Percentiles rank a stretch among this genome's conserved stretches.
Conservation (phyloP, 2,113 vertebrate genomes). For the Machaerirhynchus nigripectus region DNA sequence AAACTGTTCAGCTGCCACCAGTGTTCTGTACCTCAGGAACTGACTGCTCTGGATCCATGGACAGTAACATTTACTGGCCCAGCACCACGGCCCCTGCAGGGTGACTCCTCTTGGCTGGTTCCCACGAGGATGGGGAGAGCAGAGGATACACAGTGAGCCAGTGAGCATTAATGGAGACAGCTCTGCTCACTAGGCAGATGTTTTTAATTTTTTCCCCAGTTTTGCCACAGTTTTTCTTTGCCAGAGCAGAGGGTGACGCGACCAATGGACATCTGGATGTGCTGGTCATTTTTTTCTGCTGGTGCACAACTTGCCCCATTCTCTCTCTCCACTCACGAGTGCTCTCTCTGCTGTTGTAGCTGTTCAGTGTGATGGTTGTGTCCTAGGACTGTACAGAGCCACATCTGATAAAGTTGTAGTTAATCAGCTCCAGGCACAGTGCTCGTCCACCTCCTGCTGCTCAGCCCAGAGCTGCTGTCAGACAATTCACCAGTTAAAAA, state of each 20-base stretch:
- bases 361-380: constrained; percentile 74
- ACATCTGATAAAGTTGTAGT: constrained; percentile 14
- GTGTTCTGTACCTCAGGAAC: constrained; percentile 1
- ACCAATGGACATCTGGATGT: neutral
- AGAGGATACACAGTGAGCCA: neutral
- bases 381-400: constrained; percentile 52
- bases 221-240: neutral
- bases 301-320: constrained; percentile 31
- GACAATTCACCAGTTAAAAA: neutral
- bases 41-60: neutral
- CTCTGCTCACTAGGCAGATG: neutral
- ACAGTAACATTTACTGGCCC: neutral
- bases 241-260: neutral
- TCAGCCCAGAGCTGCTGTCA: neutral
- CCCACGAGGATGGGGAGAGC: neutral
- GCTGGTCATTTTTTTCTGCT: constrained; percentile 20
- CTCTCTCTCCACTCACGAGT: constrained; percentile 9
- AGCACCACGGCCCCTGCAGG: neutral
- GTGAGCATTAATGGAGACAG: neutral
- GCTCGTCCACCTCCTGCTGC: neutral
- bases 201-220: fast-evolving
- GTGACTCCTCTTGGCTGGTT: neutral
- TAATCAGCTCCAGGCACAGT: neutral
- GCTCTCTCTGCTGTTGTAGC: constrained; percentile 72
- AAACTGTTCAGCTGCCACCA: neutral